A percentile compares a stretch with the other conserved stretches of the same genome.
These are phyloP conservation scores for Argyra leucocephala DNA, from an alignment of 2,888 invertebrate species.

Conservation along the genomic window DNA sequence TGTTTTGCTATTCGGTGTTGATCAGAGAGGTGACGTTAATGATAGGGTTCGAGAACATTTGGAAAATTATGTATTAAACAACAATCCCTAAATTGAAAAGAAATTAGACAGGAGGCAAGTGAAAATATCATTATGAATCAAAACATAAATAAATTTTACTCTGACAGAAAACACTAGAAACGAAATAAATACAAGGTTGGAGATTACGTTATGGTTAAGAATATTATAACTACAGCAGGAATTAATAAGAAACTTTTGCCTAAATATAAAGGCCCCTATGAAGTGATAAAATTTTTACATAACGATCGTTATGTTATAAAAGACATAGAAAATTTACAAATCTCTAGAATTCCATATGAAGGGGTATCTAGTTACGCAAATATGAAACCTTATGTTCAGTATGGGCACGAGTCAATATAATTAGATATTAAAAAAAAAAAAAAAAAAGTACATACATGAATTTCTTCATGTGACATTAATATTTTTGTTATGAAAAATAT, in stretches of 20 bases:
- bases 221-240: too few relatives aligned
- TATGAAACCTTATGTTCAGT: conserved; percentile 8
- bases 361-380: conserved; percentile 11
- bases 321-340: conserved; percentile 18
- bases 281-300: conserved; percentile 24
- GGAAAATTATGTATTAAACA: conserved; percentile 16
- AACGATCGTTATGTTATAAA: conserved; percentile 26
- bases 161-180: conserved; percentile 18
- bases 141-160: conserved; percentile 17
- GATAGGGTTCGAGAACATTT: conserved; percentile 23
- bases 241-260: conserved; percentile 28
- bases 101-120: conserved; percentile 16
- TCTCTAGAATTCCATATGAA: conserved; percentile 16
- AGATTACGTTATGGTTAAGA: conserved; percentile 27
- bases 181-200: conserved; percentile 19
- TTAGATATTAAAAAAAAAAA: too few relatives aligned
- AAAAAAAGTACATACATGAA: too few relatives aligned
- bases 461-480: too few relatives aligned
- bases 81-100: conserved; percentile 9
- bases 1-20: conserved; percentile 27
- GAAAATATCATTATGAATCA: conserved; percentile 21
- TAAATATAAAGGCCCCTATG: conserved; percentile 29
- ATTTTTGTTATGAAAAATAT: too few relatives aligned
- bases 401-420: too few relatives aligned
- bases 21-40: conserved; percentile 25